These are phyloP conservation scores for Polyergus mexicanus DNA, from an alignment of 1,140 invertebrate genomes.

Conservation along the genomic window DNA sequence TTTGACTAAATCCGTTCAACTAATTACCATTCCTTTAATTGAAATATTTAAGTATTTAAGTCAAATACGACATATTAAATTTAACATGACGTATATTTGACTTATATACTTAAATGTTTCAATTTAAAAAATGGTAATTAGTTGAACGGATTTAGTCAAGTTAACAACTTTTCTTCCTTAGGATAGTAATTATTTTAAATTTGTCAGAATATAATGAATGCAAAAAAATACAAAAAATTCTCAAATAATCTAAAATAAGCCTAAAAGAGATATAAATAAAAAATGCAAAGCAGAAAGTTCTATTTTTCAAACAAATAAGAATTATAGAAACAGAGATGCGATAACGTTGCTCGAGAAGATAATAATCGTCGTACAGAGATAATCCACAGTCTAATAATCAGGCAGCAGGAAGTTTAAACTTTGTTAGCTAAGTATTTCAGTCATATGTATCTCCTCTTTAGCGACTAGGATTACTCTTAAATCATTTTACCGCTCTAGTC, in stretches of 20 bases:
- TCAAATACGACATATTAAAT: no score
- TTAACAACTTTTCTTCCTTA: no score
- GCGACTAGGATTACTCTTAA: constrained; percentile 37
- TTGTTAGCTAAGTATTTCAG: constrained; percentile 60
- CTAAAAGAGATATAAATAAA: background rate
- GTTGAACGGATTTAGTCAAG: no score
- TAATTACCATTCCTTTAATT: no score
- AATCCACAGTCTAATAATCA: constrained; percentile 53
- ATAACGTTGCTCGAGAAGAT: constrained; percentile 8
- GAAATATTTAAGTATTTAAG: no score
- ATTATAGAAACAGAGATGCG: background rate
- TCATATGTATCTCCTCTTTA: constrained; percentile 50
- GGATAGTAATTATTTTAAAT: constrained; percentile 12
- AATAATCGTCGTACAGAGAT: constrained; percentile 23
- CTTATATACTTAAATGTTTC: no score
- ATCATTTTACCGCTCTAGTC: constrained; percentile 20
- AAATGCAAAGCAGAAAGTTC: background rate
- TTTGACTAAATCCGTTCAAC: no score
- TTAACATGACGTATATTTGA: no score
- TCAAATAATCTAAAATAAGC: background rate
- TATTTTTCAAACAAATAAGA: background rate
- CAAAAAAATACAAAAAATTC: no score
- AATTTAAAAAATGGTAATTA: no score
- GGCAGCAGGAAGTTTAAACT: constrained; percentile 52
- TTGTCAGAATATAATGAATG: background rate